A percentile compares a stretch with the other conserved stretches of the same genome.
Conservation (phyloP, 2,797 vertebrate genomes). For the Tragopan temminckii region DNA sequence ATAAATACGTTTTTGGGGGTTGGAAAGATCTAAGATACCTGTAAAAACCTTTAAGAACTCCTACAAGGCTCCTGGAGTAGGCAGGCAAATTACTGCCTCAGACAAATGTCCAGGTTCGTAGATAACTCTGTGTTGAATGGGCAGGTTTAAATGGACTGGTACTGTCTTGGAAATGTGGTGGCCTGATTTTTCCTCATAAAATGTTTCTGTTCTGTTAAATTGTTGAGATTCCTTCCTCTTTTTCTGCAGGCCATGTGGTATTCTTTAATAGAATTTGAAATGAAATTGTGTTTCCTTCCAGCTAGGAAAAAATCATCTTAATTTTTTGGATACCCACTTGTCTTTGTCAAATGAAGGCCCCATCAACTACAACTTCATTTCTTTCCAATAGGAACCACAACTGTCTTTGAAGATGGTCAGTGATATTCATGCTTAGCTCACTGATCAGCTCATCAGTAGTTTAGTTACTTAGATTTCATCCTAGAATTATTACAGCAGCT, state of each 20-base stretch:
- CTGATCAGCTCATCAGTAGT: neutral
- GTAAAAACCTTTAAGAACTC: constrained; percentile 11
- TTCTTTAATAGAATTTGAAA: neutral
- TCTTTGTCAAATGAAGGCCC: neutral
- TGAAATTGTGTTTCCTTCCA: neutral
- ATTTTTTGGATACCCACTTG: neutral
- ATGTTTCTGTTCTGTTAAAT: neutral
- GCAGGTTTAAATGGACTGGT: neutral
- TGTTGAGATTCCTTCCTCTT: neutral
- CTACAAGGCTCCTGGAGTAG: neutral
- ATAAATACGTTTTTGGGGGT: neutral
- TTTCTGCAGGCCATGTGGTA: neutral
- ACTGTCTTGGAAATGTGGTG: neutral
- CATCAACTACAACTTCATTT: neutral
- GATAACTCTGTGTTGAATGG: neutral
- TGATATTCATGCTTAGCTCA: neutral
- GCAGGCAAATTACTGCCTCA: neutral
- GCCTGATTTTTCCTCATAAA: neutral
- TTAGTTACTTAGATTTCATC: neutral
- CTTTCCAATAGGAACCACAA: neutral
- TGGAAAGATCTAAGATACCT: neutral
- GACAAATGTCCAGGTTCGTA: neutral
- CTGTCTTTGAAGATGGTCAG: neutral
- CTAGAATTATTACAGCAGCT: neutral
- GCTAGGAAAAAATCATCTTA: neutral